phyloP scores from a whole-genome alignment of 92 coral and sea anemone genomes.

The Epizoanthus stellaris region DNA sequence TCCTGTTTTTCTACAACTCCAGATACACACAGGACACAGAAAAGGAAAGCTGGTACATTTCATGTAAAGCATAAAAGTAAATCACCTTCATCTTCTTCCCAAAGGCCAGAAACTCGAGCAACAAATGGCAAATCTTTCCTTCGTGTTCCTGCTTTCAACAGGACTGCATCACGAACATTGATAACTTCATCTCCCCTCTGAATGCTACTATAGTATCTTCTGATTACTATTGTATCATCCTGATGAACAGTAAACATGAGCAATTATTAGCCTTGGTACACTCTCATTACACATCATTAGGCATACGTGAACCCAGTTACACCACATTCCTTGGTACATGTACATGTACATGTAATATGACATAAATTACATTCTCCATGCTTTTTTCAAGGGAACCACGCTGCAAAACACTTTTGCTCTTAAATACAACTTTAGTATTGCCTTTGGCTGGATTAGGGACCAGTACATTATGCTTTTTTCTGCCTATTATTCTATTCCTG shows the following conservation, averaged over 20 bases:
- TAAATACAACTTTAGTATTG: too few relatives aligned
- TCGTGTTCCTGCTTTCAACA: conserved; percentile 96
- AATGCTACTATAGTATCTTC: conserved; percentile 95
- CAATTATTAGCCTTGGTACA: background rate
- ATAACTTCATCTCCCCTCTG: conserved; percentile 96
- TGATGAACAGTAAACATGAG: conserved; percentile 26
- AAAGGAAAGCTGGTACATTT: background rate
- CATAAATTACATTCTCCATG: too few relatives aligned
- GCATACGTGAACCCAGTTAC: too few relatives aligned
- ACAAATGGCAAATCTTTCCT: conserved; percentile 96
- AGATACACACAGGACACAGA: background rate
- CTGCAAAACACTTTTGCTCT: too few relatives aligned
- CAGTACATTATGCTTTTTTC: too few relatives aligned
- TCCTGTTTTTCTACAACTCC: background rate
- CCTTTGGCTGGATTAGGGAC: too few relatives aligned
- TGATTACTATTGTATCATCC: conserved; percentile 91
- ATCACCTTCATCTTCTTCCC: conserved; percentile 97
- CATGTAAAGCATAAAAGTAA: background rate
- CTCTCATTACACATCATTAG: background rate
- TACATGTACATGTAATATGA: too few relatives aligned
- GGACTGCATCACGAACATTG: conserved; percentile 96
- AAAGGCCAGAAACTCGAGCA: conserved; percentile 97
- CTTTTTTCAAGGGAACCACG: too few relatives aligned
- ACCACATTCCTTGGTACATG: too few relatives aligned
- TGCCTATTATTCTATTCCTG: too few relatives aligned